Conservation (phyloP, 2,113 vertebrate species). For the Haemorhous mexicanus region DNA sequence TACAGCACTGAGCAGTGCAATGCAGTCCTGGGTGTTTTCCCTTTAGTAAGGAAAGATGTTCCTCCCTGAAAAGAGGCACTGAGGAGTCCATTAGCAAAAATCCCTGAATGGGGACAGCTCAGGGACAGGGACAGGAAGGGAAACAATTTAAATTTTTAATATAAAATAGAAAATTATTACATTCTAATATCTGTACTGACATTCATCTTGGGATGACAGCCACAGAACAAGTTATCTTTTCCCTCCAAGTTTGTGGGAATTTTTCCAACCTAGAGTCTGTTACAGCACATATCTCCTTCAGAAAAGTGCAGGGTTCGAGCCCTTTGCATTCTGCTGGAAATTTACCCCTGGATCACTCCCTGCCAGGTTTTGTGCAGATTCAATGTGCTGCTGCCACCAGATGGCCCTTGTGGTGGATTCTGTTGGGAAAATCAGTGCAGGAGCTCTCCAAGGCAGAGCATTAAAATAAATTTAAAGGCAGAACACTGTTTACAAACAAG, state of each 20-base stretch:
- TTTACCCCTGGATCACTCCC: neutral
- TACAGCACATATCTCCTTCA: neutral
- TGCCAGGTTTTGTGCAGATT: neutral
- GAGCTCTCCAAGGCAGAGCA: neutral
- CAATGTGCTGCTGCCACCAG: constrained; percentile 51
- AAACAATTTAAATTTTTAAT: neutral
- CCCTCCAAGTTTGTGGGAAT: neutral
- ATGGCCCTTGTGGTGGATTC: constrained; percentile 40
- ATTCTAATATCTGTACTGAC: neutral
- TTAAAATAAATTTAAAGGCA: neutral
- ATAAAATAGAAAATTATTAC: neutral
- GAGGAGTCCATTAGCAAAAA: neutral
- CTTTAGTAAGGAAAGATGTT: neutral
- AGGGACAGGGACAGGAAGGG: neutral
- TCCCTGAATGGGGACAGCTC: neutral
- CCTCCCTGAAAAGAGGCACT: neutral
- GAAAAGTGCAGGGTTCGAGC: neutral
- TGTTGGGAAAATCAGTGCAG: neutral
- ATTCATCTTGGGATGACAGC: neutral
- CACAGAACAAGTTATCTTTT: neutral
- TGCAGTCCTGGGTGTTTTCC: neutral
- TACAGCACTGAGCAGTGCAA: neutral
- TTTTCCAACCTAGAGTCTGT: neutral
- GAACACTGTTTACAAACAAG: constrained; percentile 27
- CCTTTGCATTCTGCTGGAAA: neutral